Evolutionary conservation across 2,797 vertebrate genomes (phyloP).

Genomic region (Rhinophrynus dorsalis): DNA sequence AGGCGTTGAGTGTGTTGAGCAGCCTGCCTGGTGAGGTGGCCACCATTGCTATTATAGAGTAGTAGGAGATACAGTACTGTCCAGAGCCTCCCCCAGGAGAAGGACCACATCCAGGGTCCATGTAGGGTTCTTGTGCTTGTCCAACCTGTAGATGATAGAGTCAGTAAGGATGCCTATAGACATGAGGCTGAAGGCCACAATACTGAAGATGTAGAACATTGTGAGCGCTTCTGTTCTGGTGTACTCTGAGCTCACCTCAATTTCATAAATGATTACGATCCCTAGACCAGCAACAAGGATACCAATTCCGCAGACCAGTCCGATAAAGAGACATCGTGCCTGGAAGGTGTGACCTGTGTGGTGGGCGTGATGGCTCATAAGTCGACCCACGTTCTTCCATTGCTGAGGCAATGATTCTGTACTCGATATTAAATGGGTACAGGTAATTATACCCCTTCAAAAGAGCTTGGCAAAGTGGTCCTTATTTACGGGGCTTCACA

Average conservation of each 20-base stretch:
- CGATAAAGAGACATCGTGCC: slow-evolving; percentile 70
- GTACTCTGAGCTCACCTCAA: slow-evolving; percentile 58
- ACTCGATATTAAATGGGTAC: slow-evolving; percentile 96
- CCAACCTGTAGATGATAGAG: slow-evolving; percentile 77
- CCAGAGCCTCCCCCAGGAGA: slow-evolving; percentile 86
- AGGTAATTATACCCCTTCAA: slow-evolving; percentile 86
- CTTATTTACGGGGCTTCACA: too few species aligned
- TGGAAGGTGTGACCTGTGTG: slow-evolving; percentile 65
- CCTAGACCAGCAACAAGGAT: slow-evolving; percentile 78
- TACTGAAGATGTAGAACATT: slow-evolving; percentile 84
- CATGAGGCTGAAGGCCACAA: slow-evolving; percentile 81
- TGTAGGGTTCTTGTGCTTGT: slow-evolving; percentile 89
- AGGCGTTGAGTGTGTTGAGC: slow-evolving; percentile 79
- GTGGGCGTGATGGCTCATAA: slow-evolving; percentile 64
- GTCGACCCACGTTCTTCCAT: slow-evolving; percentile 93
- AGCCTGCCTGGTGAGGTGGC: slow-evolving; percentile 66
- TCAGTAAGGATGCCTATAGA: slow-evolving; percentile 74
- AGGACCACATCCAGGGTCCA: slow-evolving; percentile 87
- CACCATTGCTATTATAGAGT: slow-evolving; percentile 84
- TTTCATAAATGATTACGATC: slow-evolving; percentile 85
- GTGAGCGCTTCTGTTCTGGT: slow-evolving; percentile 66
- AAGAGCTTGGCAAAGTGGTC: slow-evolving; percentile 84
- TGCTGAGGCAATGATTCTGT: slow-evolving; percentile 92
- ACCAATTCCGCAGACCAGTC: slow-evolving; percentile 70
- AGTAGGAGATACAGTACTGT: slow-evolving; percentile 89